These are phyloP conservation scores for Germaria angustata DNA, from an alignment of 2,888 invertebrate genomes.

Conservation along the genomic window DNA sequence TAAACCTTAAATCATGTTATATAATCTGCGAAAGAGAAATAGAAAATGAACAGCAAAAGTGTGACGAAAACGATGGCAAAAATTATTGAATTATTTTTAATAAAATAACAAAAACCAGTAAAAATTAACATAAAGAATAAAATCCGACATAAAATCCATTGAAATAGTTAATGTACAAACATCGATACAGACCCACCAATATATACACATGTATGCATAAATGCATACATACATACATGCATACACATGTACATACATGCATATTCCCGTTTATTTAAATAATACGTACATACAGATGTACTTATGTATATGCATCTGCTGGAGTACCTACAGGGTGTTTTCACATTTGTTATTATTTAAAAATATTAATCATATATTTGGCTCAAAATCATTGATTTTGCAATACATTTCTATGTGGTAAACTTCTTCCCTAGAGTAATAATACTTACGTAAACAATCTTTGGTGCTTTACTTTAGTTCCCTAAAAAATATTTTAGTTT, in stretches of 20 bases:
- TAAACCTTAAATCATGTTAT: constrained; percentile 31
- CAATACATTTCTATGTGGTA: no score
- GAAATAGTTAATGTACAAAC: constrained; percentile 27
- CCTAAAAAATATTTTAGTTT: no score
- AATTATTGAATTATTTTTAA: constrained; percentile 22
- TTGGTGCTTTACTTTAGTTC: no score
- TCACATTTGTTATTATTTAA: neutral
- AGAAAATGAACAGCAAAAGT: constrained; percentile 36
- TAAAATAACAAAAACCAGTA: constrained; percentile 1
- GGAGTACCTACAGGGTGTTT: constrained; percentile 49
- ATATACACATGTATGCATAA: neutral
- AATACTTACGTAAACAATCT: no score
- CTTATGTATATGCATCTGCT: no score
- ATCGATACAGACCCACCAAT: neutral
- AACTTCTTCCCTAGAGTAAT: no score
- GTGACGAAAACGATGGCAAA: constrained; percentile 41
- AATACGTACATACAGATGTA: no score
- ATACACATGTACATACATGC: neutral
- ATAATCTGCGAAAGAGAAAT: constrained; percentile 47
- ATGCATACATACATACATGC: neutral
- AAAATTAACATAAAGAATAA: constrained; percentile 31
- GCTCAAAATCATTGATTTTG: no score
- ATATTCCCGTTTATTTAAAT: no score
- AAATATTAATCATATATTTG: no score
- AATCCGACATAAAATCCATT: constrained; percentile 55